These are phyloP conservation scores for Alligator sinensis DNA, from an alignment of 2,113 vertebrate genomes.

Conservation along the genomic window DNA sequence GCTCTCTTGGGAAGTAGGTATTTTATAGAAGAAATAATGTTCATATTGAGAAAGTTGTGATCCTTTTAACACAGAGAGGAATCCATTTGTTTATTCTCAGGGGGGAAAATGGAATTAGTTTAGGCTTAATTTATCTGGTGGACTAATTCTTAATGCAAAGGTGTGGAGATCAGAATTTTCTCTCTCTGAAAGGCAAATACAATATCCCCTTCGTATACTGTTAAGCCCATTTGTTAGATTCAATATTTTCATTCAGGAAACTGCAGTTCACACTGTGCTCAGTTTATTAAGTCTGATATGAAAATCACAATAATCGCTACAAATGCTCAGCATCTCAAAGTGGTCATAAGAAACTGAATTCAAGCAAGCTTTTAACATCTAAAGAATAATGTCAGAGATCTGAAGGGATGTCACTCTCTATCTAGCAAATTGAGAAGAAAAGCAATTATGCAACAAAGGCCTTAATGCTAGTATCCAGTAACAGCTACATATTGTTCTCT, in stretches of 20 bases:
- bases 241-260: not conserved
- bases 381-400: not conserved
- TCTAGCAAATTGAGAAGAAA: not conserved
- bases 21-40: not conserved
- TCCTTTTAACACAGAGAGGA: not conserved
- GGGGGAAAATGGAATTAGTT: not conserved
- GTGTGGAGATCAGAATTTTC: not conserved
- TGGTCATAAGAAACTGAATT: not conserved
- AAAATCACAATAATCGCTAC: not conserved
- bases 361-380: not conserved
- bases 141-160: not conserved
- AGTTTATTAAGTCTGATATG: not conserved
- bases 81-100: not conserved
- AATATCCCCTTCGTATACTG: not conserved
- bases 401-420: not conserved
- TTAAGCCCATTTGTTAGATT: not conserved
- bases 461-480: not conserved
- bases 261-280: not conserved
- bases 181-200: not conserved
- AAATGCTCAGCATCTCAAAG: not conserved
- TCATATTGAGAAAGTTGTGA: not conserved
- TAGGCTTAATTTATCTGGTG: not conserved
- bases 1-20: not conserved
- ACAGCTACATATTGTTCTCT: not conserved
- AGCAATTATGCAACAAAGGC: not conserved